Evolutionary conservation across 2,888 invertebrate genomes (phyloP).

Genomic region (Ceratothoa steindachneri): DNA sequence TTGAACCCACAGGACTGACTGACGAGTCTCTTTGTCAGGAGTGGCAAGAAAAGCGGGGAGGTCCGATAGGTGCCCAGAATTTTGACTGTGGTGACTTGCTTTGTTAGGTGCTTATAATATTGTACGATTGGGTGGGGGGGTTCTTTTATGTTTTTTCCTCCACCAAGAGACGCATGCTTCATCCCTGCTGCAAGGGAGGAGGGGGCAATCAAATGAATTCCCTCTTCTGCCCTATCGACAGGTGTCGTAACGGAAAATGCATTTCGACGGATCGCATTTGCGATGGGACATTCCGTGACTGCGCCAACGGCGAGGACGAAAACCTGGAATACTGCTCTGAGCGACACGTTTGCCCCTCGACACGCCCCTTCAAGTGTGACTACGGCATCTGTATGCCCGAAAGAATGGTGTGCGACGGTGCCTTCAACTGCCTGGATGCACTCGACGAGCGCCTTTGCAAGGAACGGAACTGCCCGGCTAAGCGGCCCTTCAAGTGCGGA

Average conservation of each 20-base stretch:
- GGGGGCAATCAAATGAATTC: too few species aligned
- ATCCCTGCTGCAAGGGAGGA: too few species aligned
- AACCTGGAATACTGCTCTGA: slow-evolving; percentile 31
- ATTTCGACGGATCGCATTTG: slow-evolving; percentile 63
- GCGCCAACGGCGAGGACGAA: slow-evolving; percentile 39
- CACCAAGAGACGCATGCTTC: too few species aligned
- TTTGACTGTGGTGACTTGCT: too few species aligned
- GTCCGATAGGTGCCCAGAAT: too few species aligned
- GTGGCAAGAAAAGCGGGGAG: too few species aligned
- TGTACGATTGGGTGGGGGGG: too few species aligned
- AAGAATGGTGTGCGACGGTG: slow-evolving; percentile 38
- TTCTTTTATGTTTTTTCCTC: too few species aligned
- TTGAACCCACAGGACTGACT: too few species aligned
- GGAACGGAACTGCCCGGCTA: slow-evolving; percentile 30
- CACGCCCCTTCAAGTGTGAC: slow-evolving; percentile 42
- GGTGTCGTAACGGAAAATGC: slow-evolving; percentile 57
- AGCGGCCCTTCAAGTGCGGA: slow-evolving; percentile 39
- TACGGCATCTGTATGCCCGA: slow-evolving; percentile 41
- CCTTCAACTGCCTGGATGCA: slow-evolving; percentile 40
- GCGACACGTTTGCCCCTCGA: slow-evolving; percentile 27
- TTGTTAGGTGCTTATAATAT: too few species aligned
- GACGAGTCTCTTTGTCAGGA: too few species aligned
- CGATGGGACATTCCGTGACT: slow-evolving; percentile 56
- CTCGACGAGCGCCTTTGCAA: slow-evolving; percentile 33
- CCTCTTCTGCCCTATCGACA: too few species aligned